Evolutionary conservation across 2,888 invertebrate genomes (phyloP).

Genomic region (Priocnemis perturbator): DNA sequence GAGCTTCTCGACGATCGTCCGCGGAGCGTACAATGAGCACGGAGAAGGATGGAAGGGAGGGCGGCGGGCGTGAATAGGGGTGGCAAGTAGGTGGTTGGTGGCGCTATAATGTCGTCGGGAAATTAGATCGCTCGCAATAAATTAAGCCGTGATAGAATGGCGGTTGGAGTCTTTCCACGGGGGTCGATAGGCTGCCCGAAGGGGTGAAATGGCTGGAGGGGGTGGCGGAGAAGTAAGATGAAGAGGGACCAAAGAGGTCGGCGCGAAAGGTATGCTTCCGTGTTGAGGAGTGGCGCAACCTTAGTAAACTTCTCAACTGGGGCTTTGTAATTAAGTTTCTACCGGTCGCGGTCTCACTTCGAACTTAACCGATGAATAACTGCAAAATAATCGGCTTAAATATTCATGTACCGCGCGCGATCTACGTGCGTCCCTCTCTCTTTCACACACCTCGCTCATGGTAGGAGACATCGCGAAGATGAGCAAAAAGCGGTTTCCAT

Average conservation of each 20-base stretch:
- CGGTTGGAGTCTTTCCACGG: neutral
- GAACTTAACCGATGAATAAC: conserved; percentile 68
- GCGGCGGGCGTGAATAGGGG: conserved; percentile 25
- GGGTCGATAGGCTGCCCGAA: conserved; percentile 21
- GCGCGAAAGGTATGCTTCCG: neutral
- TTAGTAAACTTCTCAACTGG: conserved; percentile 61
- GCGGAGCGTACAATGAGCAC: too few relatives aligned
- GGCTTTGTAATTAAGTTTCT: conserved; percentile 53
- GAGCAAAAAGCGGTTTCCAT: too few relatives aligned
- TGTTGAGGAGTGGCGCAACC: conserved; percentile 22
- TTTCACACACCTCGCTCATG: conserved; percentile 6
- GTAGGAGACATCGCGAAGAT: neutral
- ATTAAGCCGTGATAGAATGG: conserved; percentile 47
- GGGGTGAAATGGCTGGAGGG: conserved; percentile 20
- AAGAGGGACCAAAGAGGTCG: neutral
- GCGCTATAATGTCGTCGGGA: conserved; percentile 41
- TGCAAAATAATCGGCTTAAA: conserved; percentile 69
- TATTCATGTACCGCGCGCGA: conserved; percentile 61
- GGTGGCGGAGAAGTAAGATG: neutral
- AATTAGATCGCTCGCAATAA: conserved; percentile 61
- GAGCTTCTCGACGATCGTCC: too few relatives aligned
- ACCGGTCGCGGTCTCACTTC: conserved; percentile 35
- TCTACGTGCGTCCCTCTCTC: conserved; percentile 11
- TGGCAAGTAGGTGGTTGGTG: conserved; percentile 25
- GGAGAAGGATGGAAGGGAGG: conserved; percentile 8